Percentiles rank a stretch among this genome's conserved stretches.
phyloP scores from a whole-genome alignment of 2,888 invertebrate genomes.

The Mythimna albipuncta region DNA sequence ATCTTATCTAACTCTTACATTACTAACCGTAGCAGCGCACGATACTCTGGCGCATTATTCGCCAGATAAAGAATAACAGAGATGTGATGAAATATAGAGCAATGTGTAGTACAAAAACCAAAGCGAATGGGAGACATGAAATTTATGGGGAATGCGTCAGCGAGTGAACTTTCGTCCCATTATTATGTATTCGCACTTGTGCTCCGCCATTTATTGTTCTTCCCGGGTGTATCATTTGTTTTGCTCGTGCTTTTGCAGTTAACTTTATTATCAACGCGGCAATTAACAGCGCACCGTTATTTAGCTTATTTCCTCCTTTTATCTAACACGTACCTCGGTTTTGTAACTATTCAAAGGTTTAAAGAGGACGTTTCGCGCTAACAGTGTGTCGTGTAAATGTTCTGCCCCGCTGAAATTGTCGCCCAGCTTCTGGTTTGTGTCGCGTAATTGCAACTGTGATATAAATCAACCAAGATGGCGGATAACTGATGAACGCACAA shows the following conservation, averaged over 20 bases:
- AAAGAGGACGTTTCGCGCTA: conserved; percentile 56
- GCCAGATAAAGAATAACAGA: conserved; percentile 15
- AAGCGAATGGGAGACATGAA: conserved; percentile 49
- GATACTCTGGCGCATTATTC: conserved; percentile 15
- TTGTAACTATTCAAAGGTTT: conserved; percentile 15
- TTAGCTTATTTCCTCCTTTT: conserved; percentile 70
- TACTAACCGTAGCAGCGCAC: conserved; percentile 16
- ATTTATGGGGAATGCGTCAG: conserved; percentile 71
- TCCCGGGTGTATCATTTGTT: conserved; percentile 54
- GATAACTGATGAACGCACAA: conserved; percentile 51
- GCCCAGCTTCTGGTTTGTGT: conserved; percentile 66
- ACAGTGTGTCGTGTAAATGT: conserved; percentile 38
- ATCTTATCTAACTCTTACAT: conserved; percentile 17
- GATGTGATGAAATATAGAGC: conserved; percentile 22
- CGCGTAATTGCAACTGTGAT: conserved; percentile 62
- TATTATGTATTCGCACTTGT: conserved; percentile 69
- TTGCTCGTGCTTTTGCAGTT: conserved; percentile 43
- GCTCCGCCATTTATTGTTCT: conserved; percentile 66
- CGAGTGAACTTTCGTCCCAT: conserved; percentile 71
- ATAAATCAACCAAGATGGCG: conserved; percentile 68
- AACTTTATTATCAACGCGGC: conserved; percentile 37
- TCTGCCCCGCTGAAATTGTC: conserved; percentile 38
- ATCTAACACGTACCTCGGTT: conserved; percentile 39
- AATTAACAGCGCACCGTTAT: conserved; percentile 52
- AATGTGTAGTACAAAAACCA: conserved; percentile 22